Evolutionary conservation across 1,140 invertebrate genomes (phyloP), one percentile per base, ranked within the genome.

Genomic region (Leptonema lineaticorne): DNA sequence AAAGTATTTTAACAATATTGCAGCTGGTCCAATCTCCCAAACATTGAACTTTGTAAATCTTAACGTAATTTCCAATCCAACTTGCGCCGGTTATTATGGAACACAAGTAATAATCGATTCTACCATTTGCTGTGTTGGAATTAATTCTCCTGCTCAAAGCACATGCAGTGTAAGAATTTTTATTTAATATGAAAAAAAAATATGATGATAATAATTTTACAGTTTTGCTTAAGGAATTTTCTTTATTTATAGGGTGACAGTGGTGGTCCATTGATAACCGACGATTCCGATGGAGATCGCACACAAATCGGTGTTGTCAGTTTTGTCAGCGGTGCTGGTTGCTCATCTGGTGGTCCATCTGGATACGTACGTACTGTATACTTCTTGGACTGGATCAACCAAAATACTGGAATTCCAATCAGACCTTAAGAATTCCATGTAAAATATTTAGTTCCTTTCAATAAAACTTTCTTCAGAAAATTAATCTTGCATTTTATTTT

Each of bases 221-320:
- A 37, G n/a, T 37, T 37, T 37, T 37, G 7, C 33, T 8, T 7
- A 37, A n/a, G n/a, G 7, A 53, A 2, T 22, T 53, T 3, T 18
- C 9, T 6, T 20, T 20, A 29, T 11, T 56, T 63, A 28, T 57
- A 74, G 73, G 74, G 74, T 14, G 74, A 75, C 68, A 68, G 63
- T 37, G 74, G 74, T 37, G 74, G 74, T 20, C 66, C 73, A 9
- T 37, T 75, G 27, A 33, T 65, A 8, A 29, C 70, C 33, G 28
- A n/a, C 1, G 58, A 68, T 29, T 57, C 27, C 30, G 66, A 72
- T 30, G 67, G 66, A 27, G n/a, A 24, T n/a, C 14, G 27, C 11
- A 67, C 56, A 29, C 69, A 71, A 63, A 65, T 75, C 41, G 75
- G 75, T 27, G 59, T 76, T 22, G 74, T 74, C 22, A 75, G 74